Evolutionary conservation across 2,797 vertebrate genomes (phyloP).

Genomic region (Cyclopterus lumpus): DNA sequence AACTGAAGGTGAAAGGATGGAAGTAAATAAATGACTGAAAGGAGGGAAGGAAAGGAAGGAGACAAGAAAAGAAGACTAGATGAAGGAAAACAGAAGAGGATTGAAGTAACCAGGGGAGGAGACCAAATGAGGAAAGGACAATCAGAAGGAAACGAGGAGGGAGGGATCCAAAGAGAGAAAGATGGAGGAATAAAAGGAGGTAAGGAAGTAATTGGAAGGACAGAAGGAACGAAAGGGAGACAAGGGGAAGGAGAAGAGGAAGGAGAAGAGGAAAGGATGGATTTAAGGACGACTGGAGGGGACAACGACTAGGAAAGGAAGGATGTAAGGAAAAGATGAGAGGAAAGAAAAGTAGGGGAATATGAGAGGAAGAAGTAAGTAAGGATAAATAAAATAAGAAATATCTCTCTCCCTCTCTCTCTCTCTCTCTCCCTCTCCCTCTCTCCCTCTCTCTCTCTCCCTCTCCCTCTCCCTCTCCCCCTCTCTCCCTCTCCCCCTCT

Average conservation of each 20-base stretch:
- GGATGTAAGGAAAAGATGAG: not conserved
- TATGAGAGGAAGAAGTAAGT: not conserved
- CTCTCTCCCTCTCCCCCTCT: not conserved
- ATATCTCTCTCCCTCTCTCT: not conserved
- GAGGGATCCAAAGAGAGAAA: not conserved
- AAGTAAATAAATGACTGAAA: not conserved
- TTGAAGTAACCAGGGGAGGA: not conserved
- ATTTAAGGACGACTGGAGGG: not conserved
- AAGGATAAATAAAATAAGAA: not conserved
- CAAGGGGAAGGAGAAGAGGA: not conserved
- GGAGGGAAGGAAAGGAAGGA: not conserved
- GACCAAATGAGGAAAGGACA: not conserved
- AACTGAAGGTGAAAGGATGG: not conserved
- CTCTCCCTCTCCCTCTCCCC: no score
- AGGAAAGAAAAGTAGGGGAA: slow-evolving; percentile 51
- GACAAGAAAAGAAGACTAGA: not conserved
- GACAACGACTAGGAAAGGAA: not conserved
- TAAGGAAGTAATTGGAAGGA: not conserved
- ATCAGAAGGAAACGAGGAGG: not conserved
- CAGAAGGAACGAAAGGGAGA: not conserved
- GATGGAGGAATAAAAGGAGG: not conserved
- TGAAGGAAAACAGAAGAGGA: not conserved
- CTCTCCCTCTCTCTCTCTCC: no score
- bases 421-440: not conserved
- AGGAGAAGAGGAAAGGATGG: not conserved